A percentile compares a stretch with the other conserved stretches of the same genome.
phyloP scores from a whole-genome alignment of 2,113 vertebrate genomes.

The Bolborhynchus lineola region DNA sequence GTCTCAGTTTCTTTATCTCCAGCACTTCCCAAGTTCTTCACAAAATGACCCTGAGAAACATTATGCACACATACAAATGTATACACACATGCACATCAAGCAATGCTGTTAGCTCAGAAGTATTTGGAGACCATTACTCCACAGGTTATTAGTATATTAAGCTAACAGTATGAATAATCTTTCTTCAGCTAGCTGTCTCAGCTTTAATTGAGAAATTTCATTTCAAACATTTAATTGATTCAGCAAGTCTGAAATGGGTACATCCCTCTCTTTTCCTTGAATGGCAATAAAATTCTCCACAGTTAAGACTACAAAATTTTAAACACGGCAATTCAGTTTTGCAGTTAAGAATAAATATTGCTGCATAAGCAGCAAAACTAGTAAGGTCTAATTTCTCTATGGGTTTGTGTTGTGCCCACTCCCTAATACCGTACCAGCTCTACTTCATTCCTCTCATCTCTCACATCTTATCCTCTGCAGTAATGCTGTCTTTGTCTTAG shows the following conservation, averaged over 20 bases:
- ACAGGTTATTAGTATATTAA: neutral
- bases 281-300: neutral
- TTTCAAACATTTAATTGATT: neutral
- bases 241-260: neutral
- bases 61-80: neutral
- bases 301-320: neutral
- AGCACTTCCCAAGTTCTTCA: conserved; percentile 87
- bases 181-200: neutral
- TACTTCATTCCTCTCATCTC: neutral
- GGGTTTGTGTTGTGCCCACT: neutral
- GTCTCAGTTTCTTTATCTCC: conserved; percentile 95
- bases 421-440: neutral
- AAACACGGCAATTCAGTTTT: neutral
- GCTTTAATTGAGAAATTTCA: neutral
- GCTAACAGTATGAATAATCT: neutral
- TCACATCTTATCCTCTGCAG: neutral
- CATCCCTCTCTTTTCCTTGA: neutral
- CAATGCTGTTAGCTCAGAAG: neutral
- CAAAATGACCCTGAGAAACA: conserved; percentile 90
- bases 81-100: neutral
- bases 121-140: neutral
- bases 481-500: neutral
- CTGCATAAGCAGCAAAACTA: neutral
- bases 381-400: neutral
- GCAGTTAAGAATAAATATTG: neutral